Evolutionary conservation across 2,888 invertebrate genomes (phyloP), one percentile per base, ranked within the genome.

Genomic region (Julus scanicus): DNA sequence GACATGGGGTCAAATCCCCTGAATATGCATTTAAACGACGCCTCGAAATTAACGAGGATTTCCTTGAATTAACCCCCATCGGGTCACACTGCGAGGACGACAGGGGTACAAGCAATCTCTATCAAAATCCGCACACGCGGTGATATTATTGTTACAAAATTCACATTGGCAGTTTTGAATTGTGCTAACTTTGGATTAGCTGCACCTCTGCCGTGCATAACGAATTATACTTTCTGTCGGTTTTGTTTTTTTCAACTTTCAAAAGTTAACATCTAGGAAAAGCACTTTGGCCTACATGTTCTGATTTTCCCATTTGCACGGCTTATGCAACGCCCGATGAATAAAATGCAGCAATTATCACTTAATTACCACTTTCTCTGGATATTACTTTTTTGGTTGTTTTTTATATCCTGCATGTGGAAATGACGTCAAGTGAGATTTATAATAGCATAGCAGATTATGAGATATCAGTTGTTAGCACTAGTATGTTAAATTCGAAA

Each of bases 31-130:
- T 8, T 8, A 71, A 29, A 29, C 71, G 71, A 71, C 29, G 29
- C 71, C 71, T 71, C 71, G 71, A 71, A 29, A 71, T 71, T 29
- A 71, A 71, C 71, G 71, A 71, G 71, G 71, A 71, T 71, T 71
- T 71, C 71, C 71, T 71, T 29, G 29, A 71, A 71, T 71, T 71
- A 71, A 71, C 71, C 71, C 29, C 71, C 29, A 71, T 29, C n/a
- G 63, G 63, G 63, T 63, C n/a, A 8, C 63, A 17, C 53, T 53
- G 53, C 44, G 44, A 44, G 44, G 44, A 44, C 44, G 44, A 44
- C 5, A 44, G 6, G 6, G 5, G 44, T 44, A 9, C 53, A 53
- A 13, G 17, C 53, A 53, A 53, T 53, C 11, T 44, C 44, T 2
- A 53, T 53, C 53, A 53, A 53, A 53, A 17, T 53, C 53, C 17